A percentile compares a stretch with the other conserved stretches of the same genome.
These are phyloP conservation scores for Drosophila bocqueti DNA, from an alignment of 1,140 invertebrate genomes.

Conservation along the genomic window DNA sequence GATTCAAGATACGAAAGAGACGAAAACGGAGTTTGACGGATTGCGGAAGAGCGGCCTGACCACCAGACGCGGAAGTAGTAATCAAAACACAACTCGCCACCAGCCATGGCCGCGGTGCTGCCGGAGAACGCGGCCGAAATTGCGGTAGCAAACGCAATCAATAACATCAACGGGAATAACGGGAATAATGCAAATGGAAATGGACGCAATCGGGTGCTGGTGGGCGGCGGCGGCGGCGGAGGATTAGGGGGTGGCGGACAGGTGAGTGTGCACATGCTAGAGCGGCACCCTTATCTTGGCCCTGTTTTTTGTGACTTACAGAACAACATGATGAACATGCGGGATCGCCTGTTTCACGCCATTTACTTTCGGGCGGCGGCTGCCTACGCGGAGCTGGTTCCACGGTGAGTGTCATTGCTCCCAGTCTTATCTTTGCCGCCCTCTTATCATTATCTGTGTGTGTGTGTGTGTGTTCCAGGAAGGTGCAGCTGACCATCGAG, in stretches of 20 bases:
- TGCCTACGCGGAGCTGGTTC: conserved; percentile 95
- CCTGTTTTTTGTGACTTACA: conserved; percentile 74
- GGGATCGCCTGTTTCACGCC: conserved; percentile 97
- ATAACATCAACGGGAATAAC: conserved; percentile 62
- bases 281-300: conserved; percentile 31
- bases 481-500: conserved; percentile 94
- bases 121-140: conserved; percentile 61
- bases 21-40: conserved; percentile 15
- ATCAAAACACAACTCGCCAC: conserved; percentile 16
- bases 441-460: neutral
- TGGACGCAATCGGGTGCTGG: conserved; percentile 61
- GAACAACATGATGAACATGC: conserved; percentile 92
- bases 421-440: conserved; percentile 1
- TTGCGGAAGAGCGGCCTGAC: conserved; percentile 35
- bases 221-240: conserved; percentile 31
- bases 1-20: conserved; percentile 24
- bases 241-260: conserved; percentile 50
- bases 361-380: conserved; percentile 96
- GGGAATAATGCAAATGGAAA: conserved; percentile 36
- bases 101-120: conserved; percentile 46
- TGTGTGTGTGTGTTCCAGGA: conserved; percentile 84
- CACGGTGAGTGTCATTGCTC: conserved; percentile 81
- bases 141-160: conserved; percentile 73
- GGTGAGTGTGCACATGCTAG: conserved; percentile 36
- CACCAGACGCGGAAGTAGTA: conserved; percentile 45